Evolutionary conservation across 53 echinoderm and acorn worm species (phyloP).

Genomic region (Astropecten irregularis): DNA sequence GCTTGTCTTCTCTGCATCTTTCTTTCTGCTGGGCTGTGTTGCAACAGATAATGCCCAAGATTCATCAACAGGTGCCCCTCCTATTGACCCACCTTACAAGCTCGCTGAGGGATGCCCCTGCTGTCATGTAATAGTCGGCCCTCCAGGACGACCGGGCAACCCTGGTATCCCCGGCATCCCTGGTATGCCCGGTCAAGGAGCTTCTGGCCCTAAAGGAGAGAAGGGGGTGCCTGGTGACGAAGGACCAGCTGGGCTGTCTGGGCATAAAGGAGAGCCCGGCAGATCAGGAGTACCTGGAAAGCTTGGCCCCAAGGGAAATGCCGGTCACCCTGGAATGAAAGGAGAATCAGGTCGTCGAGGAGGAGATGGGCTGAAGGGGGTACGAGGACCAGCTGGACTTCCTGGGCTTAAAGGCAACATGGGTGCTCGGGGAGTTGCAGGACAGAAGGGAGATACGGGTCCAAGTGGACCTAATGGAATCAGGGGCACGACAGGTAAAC

Average conservation of each 20-base stretch:
- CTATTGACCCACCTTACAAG: too few species aligned
- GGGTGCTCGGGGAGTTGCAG: not conserved
- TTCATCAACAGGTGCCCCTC: too few species aligned
- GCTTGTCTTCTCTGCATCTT: too few species aligned
- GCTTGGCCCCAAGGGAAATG: slow-evolving; percentile 3
- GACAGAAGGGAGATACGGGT: not conserved
- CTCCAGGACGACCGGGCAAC: not conserved
- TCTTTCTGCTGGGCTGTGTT: too few species aligned
- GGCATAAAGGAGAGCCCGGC: not conserved
- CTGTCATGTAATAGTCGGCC: slow-evolving; percentile 8
- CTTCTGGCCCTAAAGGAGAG: slow-evolving; percentile 1
- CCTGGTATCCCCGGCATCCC: slow-evolving; percentile 27
- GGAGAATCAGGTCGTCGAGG: not conserved
- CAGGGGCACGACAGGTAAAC: too few species aligned
- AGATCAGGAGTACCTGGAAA: not conserved
- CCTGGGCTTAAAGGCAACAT: not conserved
- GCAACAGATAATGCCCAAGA: too few species aligned
- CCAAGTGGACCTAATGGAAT: not conserved
- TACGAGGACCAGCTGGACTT: not conserved
- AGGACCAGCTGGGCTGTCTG: not conserved
- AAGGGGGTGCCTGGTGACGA: not conserved
- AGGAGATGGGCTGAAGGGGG: not conserved
- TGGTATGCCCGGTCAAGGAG: slow-evolving; percentile 15
- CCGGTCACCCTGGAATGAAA: not conserved
- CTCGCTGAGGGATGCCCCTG: not conserved